Conservation (phyloP, 2,888 invertebrate genomes). For the Bimastos eiseni region DNA sequence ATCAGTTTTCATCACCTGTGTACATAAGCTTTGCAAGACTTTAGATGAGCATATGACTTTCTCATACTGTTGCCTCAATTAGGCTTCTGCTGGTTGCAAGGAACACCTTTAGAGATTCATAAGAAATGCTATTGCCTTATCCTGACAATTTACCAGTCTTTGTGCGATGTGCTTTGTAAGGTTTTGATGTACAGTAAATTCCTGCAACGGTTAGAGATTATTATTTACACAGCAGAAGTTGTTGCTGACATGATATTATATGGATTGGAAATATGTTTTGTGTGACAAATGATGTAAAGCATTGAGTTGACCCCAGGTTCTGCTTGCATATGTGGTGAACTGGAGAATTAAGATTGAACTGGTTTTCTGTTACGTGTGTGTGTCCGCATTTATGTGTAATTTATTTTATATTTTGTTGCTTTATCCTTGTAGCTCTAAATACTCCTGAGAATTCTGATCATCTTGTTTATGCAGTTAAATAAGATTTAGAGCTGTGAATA, state of each 20-base stretch:
- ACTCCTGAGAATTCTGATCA: too few relatives aligned
- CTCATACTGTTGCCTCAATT: background rate
- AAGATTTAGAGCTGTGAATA: background rate
- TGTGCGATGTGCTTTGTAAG: background rate
- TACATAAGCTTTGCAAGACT: background rate
- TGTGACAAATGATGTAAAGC: background rate
- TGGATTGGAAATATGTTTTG: background rate
- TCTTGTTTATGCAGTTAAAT: background rate
- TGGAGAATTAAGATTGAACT: background rate
- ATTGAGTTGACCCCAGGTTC: background rate
- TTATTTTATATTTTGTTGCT: background rate
- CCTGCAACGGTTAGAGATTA: background rate
- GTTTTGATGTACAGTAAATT: background rate
- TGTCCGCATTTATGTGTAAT: background rate
- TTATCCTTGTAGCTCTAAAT: background rate
- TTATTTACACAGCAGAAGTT: background rate
- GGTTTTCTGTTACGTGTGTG: background rate
- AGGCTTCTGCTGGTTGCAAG: background rate
- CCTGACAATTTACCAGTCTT: background rate
- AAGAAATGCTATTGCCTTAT: background rate
- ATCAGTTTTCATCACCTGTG: background rate
- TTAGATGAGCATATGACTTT: background rate
- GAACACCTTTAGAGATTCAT: background rate
- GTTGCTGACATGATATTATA: background rate
- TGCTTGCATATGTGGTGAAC: background rate